A percentile compares a stretch with the other conserved stretches of the same genome.
Evolutionary conservation across 2,113 vertebrate genomes (phyloP).

Genomic region (Percina caprodes): DNA sequence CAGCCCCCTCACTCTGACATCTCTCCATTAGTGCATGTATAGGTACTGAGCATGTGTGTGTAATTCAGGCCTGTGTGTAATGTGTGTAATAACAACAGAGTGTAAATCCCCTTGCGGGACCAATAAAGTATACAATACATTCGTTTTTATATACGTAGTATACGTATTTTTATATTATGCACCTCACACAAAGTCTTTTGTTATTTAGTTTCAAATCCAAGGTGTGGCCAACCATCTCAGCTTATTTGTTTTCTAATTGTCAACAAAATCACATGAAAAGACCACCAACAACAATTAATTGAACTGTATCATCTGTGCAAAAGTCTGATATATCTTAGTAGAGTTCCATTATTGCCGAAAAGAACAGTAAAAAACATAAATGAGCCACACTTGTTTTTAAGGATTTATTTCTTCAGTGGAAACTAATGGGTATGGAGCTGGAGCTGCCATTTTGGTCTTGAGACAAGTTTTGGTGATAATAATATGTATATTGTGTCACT

Average conservation of each 20-base stretch:
- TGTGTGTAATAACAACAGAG: too few relatives aligned
- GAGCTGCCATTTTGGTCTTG: background rate
- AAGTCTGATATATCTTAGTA: background rate
- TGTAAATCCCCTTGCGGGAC: too few relatives aligned
- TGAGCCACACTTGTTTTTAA: background rate
- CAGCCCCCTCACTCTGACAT: too few relatives aligned
- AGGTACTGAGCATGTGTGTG: too few relatives aligned
- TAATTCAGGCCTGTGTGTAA: too few relatives aligned
- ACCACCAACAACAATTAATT: background rate
- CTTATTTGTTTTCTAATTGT: background rate
- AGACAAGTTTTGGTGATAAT: background rate
- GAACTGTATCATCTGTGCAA: background rate
- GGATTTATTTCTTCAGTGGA: background rate
- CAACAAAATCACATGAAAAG: background rate
- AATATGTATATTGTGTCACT: background rate
- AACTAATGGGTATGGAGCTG: background rate
- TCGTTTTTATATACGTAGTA: too few relatives aligned
- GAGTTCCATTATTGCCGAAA: background rate
- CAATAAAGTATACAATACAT: too few relatives aligned
- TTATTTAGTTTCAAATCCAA: background rate
- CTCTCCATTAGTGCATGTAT: too few relatives aligned
- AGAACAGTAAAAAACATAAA: background rate
- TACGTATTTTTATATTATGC: background rate
- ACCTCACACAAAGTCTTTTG: background rate
- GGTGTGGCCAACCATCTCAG: background rate